Evolutionary conservation across 1,140 invertebrate genomes (phyloP), one percentile per base, ranked within the genome.

Genomic region (Nephotettix cincticeps): DNA sequence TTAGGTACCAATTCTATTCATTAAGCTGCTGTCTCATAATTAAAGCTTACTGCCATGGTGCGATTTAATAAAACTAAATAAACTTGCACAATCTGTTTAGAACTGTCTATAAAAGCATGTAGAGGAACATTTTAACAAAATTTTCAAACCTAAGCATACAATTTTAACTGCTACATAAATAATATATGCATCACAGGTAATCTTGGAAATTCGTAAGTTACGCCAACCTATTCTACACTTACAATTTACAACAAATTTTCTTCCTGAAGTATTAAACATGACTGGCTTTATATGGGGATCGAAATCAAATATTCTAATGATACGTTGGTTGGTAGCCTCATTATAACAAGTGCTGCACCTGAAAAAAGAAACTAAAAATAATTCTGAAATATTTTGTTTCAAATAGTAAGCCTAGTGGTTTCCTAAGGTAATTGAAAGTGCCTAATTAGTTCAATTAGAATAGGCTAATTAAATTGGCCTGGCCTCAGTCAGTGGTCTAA

Each of bases 261-360:
- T 32, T 30, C 19, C 61, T 32, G 13, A 32, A 30, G n/a, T n/a
- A 32, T 1, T 3, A 40, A 28, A 40, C 1, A 9, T 32, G 19
- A 9, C 1, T 9, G 61, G 61, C 30, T 65, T 29, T 19, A 65
- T 40, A 65, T 32, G 3, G 13, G 19, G 28, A 32, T 19, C 19
- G 1, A 65, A 1, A n/a, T 65, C 32, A 28, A 32, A n/a, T 11
- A 30, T 19, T 32, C 28, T 19, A 2, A 65, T 65, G 61, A 32
- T 65, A 19, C 61, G 61, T 65, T 65, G 61, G 28, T 65, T 30
- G 27, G 61, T 65, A n/a, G 17, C n/a, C 17, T 19, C 11, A 23
- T 65, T 65, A 23, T 65, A 65, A 23, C 61, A 65, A 21, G 17
- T 27, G 1, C 6, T 30, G 28, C 61, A 65, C 11, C 61, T 65